Conservation (phyloP, 2,113 vertebrate species). For the Eptatretus burgeri region DNA sequence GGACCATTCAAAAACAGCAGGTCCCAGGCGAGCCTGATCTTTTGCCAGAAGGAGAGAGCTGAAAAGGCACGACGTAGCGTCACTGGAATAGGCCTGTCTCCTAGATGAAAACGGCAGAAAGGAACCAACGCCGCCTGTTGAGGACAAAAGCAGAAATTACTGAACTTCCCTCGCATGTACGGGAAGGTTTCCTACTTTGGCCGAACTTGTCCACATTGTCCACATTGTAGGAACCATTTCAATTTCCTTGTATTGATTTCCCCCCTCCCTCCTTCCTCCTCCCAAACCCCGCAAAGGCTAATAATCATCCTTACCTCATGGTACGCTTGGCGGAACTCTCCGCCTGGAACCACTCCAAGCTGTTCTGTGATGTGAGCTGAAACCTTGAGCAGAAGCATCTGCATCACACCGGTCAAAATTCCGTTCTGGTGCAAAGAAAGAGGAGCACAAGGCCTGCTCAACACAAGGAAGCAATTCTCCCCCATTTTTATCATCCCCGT, state of each 20-base stretch:
- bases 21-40: constrained; percentile 74
- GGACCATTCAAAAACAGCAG: constrained; percentile 89
- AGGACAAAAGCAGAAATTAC: constrained; percentile 4
- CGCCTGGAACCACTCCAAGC: constrained; percentile 84
- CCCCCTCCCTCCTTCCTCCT: too few species aligned
- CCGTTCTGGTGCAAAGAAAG: constrained; percentile 33
- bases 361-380: constrained; percentile 96
- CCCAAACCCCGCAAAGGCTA: too few species aligned
- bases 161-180: too few species aligned
- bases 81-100: constrained; percentile 77
- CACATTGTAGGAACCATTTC: too few species aligned
- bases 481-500: background rate
- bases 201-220: too few species aligned
- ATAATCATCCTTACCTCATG: constrained; percentile 32
- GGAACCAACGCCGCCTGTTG: constrained; percentile 64
- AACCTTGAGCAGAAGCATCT: constrained; percentile 85
- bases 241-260: too few species aligned
- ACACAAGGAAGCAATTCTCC: background rate
- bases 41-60: constrained; percentile 87
- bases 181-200: too few species aligned
- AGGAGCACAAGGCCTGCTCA: background rate
- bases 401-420: constrained; percentile 86
- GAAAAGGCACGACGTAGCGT: constrained; percentile 92
- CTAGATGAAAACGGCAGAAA: constrained; percentile 91
- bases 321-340: constrained; percentile 88